Evolutionary conservation across 2,888 invertebrate genomes (phyloP).

Genomic region (Xanthia togata): DNA sequence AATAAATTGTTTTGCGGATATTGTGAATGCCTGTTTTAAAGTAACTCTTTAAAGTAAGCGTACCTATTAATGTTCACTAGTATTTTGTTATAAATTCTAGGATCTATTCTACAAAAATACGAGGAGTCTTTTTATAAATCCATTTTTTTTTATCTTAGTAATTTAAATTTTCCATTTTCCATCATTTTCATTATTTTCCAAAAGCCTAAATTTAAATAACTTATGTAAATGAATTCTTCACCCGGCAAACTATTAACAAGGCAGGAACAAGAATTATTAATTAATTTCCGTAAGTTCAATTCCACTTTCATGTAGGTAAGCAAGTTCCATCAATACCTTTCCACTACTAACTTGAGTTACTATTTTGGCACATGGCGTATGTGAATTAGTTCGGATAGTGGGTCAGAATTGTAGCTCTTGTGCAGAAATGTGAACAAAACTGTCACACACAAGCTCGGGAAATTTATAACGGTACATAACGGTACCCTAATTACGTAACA

Average conservation of each 20-base stretch:
- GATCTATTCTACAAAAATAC: neutral
- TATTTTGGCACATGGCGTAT: conserved; percentile 21
- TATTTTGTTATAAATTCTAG: neutral
- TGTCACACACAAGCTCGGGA: conserved; percentile 45
- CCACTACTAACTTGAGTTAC: conserved; percentile 17
- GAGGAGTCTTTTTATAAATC: neutral
- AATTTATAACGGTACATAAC: conserved; percentile 53
- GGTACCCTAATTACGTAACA: too few species aligned
- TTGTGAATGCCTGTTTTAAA: conserved; percentile 11
- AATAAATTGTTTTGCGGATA: neutral
- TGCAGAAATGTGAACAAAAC: conserved; percentile 37
- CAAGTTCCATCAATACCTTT: conserved; percentile 13
- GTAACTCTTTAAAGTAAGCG: neutral
- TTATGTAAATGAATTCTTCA: neutral
- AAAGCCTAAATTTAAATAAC: neutral
- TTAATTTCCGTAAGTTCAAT: conserved; percentile 2
- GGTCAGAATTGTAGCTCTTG: conserved; percentile 26
- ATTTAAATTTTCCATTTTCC: too few species aligned
- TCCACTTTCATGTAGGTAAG: conserved; percentile 11
- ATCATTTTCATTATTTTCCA: neutral
- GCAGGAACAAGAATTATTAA: neutral
- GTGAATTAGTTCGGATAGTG: conserved; percentile 39
- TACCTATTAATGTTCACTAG: neutral
- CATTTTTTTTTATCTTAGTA: too few species aligned
- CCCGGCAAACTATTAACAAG: neutral